Conservation (phyloP, 1,140 invertebrate genomes). For the Drosophila melanogaster region DNA sequence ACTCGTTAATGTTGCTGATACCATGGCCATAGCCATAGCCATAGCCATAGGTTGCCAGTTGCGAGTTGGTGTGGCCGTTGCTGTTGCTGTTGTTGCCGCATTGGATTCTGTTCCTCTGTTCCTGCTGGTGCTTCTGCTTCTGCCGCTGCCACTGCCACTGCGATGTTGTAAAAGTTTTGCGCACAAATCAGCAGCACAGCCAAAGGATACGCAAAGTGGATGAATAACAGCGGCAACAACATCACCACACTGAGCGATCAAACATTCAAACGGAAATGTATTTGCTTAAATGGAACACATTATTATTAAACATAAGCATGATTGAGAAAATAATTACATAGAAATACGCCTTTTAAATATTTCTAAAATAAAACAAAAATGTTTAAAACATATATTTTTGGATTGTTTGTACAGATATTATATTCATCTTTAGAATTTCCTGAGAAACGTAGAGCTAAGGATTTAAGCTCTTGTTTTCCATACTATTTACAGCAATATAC, state of each 20-base stretch:
- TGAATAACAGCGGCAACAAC: conserved; percentile 58
- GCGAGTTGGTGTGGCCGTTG: conserved; percentile 19
- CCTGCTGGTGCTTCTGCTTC: conserved; percentile 46
- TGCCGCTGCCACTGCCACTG: conserved; percentile 60
- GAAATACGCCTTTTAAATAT: no score
- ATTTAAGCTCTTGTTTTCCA: no score
- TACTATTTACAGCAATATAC: no score
- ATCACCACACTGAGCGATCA: conserved; percentile 21
- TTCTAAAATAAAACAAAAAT: no score
- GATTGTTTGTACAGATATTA: no score
- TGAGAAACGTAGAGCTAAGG: no score
- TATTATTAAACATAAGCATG: no score
- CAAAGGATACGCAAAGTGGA: conserved; percentile 74
- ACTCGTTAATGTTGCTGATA: conserved; percentile 60
- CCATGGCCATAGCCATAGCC: conserved; percentile 12
- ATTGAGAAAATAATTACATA: no score
- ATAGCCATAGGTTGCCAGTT: conserved; percentile 35
- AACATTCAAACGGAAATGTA: no score
- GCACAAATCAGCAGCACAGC: conserved; percentile 76
- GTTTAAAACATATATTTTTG: no score
- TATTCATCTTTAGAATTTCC: no score
- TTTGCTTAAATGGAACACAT: no score
- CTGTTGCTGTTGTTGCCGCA: conserved; percentile 30
- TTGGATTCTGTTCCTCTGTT: conserved; percentile 19
- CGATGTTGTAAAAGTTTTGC: conserved; percentile 80